Conservation (phyloP, 2,113 vertebrate species). For the Ramphastos sulfuratus region DNA sequence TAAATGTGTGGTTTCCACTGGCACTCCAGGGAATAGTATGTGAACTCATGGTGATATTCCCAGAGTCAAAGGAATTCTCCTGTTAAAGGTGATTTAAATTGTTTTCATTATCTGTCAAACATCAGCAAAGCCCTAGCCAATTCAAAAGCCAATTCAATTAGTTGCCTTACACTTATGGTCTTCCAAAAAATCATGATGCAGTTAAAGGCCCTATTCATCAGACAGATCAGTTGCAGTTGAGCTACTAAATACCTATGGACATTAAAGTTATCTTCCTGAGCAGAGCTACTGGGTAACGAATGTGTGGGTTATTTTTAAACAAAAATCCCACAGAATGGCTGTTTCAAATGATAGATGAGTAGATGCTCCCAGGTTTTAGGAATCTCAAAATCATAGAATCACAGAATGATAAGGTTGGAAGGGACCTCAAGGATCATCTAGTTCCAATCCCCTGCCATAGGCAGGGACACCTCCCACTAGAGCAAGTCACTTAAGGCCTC, state of each 20-base stretch:
- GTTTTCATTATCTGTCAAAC: slow-evolving; percentile 56
- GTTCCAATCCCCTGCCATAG: no score
- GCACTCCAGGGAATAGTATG: neutral
- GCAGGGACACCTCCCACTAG: no score
- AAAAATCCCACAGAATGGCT: slow-evolving; percentile 11
- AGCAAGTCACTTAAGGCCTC: no score
- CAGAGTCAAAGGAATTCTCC: slow-evolving; percentile 44
- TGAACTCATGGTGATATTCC: slow-evolving; percentile 9
- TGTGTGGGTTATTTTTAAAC: slow-evolving; percentile 41
- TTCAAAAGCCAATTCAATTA: slow-evolving; percentile 62
- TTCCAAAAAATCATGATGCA: slow-evolving; percentile 49
- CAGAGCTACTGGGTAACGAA: neutral
- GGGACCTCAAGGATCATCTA: no score
- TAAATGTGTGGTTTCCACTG: slow-evolving; percentile 21
- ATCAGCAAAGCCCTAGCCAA: neutral
- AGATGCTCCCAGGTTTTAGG: neutral
- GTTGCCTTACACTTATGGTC: neutral
- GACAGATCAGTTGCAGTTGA: slow-evolving; percentile 27
- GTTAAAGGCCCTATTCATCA: slow-evolving; percentile 56
- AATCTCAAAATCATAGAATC: neutral
- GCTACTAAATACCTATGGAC: slow-evolving; percentile 31
- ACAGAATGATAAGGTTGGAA: no score
- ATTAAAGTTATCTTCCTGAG: slow-evolving; percentile 16
- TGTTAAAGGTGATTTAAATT: slow-evolving; percentile 58
- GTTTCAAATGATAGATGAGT: neutral